phyloP scores from a whole-genome alignment of 92 coral and sea anemone species.

The Nematostella vectensis region DNA sequence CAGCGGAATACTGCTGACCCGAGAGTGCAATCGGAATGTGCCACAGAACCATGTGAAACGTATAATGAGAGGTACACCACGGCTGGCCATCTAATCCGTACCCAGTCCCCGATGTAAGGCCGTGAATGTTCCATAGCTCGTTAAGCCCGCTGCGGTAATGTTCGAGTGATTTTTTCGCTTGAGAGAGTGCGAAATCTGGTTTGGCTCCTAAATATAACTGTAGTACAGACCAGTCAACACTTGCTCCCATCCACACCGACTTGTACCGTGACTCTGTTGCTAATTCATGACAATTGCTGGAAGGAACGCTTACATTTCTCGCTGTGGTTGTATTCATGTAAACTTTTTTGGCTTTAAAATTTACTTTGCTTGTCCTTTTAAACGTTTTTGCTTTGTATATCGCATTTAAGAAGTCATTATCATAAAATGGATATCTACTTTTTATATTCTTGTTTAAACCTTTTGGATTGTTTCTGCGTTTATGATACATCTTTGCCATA shows the following conservation, averaged over 20 bases:
- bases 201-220: conserved; percentile 60
- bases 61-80: conserved; percentile 85
- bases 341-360: too few species aligned
- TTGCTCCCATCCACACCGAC: conserved; percentile 84
- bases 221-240: conserved; percentile 66
- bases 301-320: too few species aligned
- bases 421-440: too few species aligned
- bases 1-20: conserved; percentile 76
- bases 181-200: conserved; percentile 40
- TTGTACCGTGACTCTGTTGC: conserved; percentile 16
- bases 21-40: conserved; percentile 76
- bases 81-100: conserved; percentile 80
- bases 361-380: too few species aligned
- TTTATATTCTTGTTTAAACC: too few species aligned
- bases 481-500: too few species aligned
- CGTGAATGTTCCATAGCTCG: conserved; percentile 83
- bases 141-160: conserved; percentile 65
- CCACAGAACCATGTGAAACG: conserved; percentile 81
- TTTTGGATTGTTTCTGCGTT: too few species aligned
- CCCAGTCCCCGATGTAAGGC: conserved; percentile 79
- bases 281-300: conserved; percentile 36
- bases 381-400: conserved; percentile 13
- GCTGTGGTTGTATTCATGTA: too few species aligned
- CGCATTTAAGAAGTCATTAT: too few species aligned
- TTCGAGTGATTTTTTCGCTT: conserved; percentile 58